Base-by-base conservation (phyloP, 2,113 vertebrate species). In the Nothoprocta pentlandii region DNA sequence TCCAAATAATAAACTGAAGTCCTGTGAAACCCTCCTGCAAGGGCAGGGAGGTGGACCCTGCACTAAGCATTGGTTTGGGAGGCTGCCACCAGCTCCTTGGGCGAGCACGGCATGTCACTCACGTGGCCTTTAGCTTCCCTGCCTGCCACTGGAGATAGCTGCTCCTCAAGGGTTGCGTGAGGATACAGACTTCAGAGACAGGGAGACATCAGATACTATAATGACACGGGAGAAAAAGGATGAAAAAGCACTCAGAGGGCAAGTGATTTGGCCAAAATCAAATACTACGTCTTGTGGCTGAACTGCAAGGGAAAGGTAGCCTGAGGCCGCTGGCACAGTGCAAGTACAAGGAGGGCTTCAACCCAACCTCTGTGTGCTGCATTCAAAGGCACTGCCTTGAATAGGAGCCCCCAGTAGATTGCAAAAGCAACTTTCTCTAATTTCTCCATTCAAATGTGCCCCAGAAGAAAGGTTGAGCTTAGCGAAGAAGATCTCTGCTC, bases 121-220 rank as follows among this genome's bases (percentile, higher is more conserved):
- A 26, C 56, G 58, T 36, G 13, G 51, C 41, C 62, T 89, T 12
- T 58, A 92, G 51, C 39, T 76, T 89, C 44, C 32, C 73, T 19
- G 62, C 61, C 47, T 62, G 53, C 23, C 69, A 89, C 67, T 5
- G 3, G 58, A 89, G 70, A 9, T 42, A 89, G 22, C 77, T 79
- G 56, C 39, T 36, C 23, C 81, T 51, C 66, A 51, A 56, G 78
- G 67, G 77, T 49, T 85, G 26, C 73, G 20, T 76, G 71, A 87
- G 91, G 89, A 96, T 82, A 87, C 62, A 77, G 63, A 82, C 41
- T 26, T 73, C 89, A 73, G 56, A 84, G 69, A 39, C 66, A 78
- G 58, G 9, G 42, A 92, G 94, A 94, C 13, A 85, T 21, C 54
- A 87, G 84, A 87, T 76, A 93, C 53, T 80, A 87, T 80, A 92